Percentiles rank a stretch among this genome's conserved stretches.
Evolutionary conservation across 2,113 vertebrate genomes (phyloP).

Genomic region (Tricholaema leucomelas): DNA sequence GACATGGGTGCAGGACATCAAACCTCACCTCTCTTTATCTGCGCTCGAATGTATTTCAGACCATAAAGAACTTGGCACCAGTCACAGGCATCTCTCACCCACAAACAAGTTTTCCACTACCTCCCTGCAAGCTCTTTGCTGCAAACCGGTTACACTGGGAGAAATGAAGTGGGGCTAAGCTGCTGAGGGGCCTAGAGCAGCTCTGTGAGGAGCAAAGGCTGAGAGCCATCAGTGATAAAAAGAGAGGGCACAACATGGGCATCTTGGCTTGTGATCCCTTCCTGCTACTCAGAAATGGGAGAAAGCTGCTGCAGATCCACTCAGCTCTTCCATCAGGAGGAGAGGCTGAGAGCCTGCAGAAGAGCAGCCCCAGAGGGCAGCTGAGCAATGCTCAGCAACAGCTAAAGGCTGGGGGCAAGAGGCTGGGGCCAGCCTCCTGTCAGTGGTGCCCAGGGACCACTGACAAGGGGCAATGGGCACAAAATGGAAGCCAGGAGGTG

Average conservation of each 20-base stretch:
- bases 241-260: neutral
- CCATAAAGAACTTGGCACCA: neutral
- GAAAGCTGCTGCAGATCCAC: neutral
- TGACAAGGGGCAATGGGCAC: no score
- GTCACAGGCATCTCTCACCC: accelerated
- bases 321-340: neutral
- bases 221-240: neutral
- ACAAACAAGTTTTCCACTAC: neutral
- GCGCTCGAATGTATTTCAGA: neutral
- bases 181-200: no score
- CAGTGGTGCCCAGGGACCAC: no score
- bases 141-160: neutral
- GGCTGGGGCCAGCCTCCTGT: no score
- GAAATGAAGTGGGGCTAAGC: neutral
- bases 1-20: neutral
- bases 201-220: no score
- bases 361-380: no score
- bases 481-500: no score
- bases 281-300: neutral
- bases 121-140: neutral
- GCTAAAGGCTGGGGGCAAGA: no score
- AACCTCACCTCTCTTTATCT: neutral
- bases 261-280: neutral
- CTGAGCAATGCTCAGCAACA: no score
- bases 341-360: no score